Evolutionary conservation across 2,113 vertebrate genomes (phyloP).

Genomic region (Burhinus bistriatus): DNA sequence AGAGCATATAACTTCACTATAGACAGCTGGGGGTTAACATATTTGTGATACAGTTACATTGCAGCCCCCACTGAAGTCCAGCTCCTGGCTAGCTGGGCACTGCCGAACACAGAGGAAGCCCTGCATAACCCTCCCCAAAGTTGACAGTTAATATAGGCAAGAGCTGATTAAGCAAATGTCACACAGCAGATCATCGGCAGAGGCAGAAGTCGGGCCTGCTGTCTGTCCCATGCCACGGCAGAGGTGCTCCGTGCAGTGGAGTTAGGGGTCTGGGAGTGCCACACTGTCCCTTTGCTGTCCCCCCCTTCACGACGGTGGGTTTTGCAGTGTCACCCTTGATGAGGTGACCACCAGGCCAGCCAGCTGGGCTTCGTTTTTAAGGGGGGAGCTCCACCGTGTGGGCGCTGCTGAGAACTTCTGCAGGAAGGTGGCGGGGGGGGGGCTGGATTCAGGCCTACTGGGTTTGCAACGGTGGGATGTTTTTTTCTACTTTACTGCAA

Average conservation of each 20-base stretch:
- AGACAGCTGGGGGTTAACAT: background rate
- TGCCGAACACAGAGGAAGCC: background rate
- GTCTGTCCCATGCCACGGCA: background rate
- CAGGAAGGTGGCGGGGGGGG: background rate
- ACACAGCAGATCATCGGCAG: background rate
- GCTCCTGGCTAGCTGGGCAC: background rate
- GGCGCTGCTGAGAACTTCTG: background rate
- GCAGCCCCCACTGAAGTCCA: background rate
- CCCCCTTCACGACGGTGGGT: rapidly evolving
- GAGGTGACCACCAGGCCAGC: too few relatives aligned
- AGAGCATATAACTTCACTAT: background rate
- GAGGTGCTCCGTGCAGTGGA: background rate
- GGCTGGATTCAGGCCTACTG: rapidly evolving
- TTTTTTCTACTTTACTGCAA: background rate
- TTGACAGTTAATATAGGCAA: background rate
- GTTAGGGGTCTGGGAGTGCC: background rate
- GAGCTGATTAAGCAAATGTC: background rate
- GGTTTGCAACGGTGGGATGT: rapidly evolving
- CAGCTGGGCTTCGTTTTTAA: background rate
- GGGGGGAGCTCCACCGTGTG: background rate
- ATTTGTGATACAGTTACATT: background rate
- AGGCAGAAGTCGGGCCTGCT: too few relatives aligned
- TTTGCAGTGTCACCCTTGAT: background rate
- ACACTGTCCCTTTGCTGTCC: background rate
- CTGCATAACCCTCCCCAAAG: background rate